phyloP scores from a whole-genome alignment of 2,113 vertebrate genomes.

The Alligator mississippiensis region DNA sequence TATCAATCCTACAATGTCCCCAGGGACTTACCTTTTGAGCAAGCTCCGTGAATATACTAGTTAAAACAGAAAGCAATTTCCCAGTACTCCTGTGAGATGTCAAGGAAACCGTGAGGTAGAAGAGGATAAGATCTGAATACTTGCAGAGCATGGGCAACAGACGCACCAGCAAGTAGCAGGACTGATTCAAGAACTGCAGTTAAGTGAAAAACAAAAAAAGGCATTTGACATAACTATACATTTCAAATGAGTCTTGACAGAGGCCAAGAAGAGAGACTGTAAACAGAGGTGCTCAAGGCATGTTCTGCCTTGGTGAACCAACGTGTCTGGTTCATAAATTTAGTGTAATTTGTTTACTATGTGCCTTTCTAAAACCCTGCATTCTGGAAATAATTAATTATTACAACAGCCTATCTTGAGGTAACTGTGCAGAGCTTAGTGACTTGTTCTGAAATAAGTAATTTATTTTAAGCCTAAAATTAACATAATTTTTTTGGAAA shows the following conservation, averaged over 20 bases:
- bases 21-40: conserved; percentile 87
- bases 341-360: neutral
- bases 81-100: conserved; percentile 90
- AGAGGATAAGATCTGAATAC: conserved; percentile 88
- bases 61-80: conserved; percentile 91
- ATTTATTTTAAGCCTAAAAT: neutral
- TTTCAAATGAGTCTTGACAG: neutral
- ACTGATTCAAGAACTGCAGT: conserved; percentile 81
- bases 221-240: neutral
- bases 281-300: neutral
- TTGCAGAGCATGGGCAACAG: conserved; percentile 87
- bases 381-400: neutral
- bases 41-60: conserved; percentile 91
- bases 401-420: neutral
- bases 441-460: neutral
- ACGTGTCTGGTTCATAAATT: neutral
- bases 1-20: neutral
- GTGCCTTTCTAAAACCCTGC: neutral
- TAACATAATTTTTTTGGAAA: neutral
- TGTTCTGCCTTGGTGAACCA: neutral
- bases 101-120: conserved; percentile 88
- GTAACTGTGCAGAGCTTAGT: neutral
- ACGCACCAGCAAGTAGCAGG: conserved; percentile 84
- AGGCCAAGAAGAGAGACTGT: neutral
- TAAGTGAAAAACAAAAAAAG: conserved; percentile 1